Evolutionary conservation across 2,888 invertebrate genomes (phyloP).

Genomic region (Gari tellinella): DNA sequence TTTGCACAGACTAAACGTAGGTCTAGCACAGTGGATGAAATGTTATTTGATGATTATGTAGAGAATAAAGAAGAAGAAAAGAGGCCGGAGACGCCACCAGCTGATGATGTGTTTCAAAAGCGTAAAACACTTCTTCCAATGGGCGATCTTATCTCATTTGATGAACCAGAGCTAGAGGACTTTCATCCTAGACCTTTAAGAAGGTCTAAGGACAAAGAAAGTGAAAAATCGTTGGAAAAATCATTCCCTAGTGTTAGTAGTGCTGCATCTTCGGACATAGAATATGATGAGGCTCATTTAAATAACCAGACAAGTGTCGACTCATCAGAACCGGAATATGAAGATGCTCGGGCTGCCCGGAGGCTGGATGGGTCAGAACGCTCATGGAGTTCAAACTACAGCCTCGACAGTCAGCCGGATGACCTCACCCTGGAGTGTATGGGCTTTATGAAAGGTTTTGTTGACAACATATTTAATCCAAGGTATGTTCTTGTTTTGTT

Average conservation of each 20-base stretch:
- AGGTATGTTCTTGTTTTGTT: conserved; percentile 77
- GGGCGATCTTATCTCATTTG: conserved; percentile 78
- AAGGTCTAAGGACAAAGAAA: conserved; percentile 24
- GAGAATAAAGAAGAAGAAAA: conserved; percentile 59
- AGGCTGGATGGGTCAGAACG: conserved; percentile 75
- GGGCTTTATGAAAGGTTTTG: conserved; percentile 89
- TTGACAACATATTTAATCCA: conserved; percentile 87
- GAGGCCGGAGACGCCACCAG: conserved; percentile 17
- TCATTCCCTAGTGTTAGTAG: conserved; percentile 68
- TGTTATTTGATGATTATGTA: conserved; percentile 80
- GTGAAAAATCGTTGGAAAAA: conserved; percentile 47
- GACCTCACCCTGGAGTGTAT: conserved; percentile 87
- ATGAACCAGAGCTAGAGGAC: conserved; percentile 64
- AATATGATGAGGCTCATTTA: conserved; percentile 38
- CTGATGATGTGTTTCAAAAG: conserved; percentile 36
- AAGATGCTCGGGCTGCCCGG: conserved; percentile 61
- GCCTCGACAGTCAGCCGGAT: conserved; percentile 83
- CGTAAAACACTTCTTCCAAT: conserved; percentile 69
- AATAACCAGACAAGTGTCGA: conserved; percentile 72
- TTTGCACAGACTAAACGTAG: conserved; percentile 71
- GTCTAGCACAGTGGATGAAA: conserved; percentile 80
- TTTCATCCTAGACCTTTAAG: conserved; percentile 47
- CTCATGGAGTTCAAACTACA: conserved; percentile 79
- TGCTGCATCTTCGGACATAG: conserved; percentile 66
- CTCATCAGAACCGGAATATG: conserved; percentile 78